A percentile compares a stretch with the other conserved stretches of the same genome.
phyloP scores from a whole-genome alignment of 2,113 vertebrate genomes.

The Motacilla tschutschensis region DNA sequence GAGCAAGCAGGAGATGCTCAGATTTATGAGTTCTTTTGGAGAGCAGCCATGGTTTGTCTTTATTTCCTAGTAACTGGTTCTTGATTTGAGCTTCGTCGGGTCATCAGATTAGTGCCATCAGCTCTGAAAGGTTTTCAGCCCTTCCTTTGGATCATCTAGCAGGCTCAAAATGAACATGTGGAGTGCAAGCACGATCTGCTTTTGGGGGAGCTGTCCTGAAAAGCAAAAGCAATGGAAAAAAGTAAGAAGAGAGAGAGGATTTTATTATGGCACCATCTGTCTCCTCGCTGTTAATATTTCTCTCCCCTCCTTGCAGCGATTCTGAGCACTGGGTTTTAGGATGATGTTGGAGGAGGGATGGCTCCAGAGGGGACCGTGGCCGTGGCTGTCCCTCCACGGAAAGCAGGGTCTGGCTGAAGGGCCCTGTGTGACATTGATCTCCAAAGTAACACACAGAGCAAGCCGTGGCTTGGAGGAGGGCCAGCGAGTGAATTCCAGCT shows the following conservation, averaged over 20 bases:
- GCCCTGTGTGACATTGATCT: not conserved
- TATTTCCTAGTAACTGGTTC: slow-evolving; percentile 11
- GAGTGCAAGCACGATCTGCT: not conserved
- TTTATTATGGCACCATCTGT: slow-evolving; percentile 22
- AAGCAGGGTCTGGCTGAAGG: not conserved
- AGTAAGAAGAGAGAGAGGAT: not conserved
- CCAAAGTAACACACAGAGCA: not conserved
- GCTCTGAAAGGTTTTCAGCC: not conserved
- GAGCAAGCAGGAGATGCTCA: slow-evolving; percentile 25
- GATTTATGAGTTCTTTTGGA: slow-evolving; percentile 43
- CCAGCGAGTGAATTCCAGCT: not conserved
- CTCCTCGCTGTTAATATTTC: not conserved
- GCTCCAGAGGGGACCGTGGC: not conserved
- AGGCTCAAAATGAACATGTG: not conserved
- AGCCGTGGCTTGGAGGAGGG: not conserved
- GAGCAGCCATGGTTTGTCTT: slow-evolving; percentile 34
- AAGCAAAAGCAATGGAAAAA: not conserved
- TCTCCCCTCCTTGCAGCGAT: not conserved
- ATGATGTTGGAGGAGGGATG: not conserved
- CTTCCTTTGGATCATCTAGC: not conserved
- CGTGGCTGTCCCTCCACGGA: not conserved
- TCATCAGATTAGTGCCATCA: not conserved
- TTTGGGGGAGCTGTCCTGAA: not conserved
- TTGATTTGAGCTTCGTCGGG: not conserved
- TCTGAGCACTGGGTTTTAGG: not conserved